These are phyloP conservation scores for Myxocyprinus asiaticus DNA, from an alignment of 2,113 vertebrate genomes.

Conservation along the genomic window DNA sequence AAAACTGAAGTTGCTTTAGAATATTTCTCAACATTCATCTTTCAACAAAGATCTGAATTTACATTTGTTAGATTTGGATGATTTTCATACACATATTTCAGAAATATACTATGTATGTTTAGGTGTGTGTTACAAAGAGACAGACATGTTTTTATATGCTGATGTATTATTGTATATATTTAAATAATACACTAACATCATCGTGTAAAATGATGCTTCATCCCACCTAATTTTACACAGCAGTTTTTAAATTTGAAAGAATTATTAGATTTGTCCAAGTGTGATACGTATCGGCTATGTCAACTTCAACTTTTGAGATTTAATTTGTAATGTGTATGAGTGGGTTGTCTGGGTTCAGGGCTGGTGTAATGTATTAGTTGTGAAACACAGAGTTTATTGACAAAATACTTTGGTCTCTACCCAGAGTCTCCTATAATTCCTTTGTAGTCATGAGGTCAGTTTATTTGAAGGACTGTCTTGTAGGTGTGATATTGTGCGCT, in stretches of 20 bases:
- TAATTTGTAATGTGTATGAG: neutral
- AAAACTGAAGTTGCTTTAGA: neutral
- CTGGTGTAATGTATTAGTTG: neutral
- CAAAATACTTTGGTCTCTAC: slow-evolving; percentile 13
- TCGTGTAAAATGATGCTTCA: too few relatives aligned
- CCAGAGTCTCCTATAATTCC: slow-evolving; percentile 1
- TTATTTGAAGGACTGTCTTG: neutral
- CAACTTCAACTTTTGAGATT: too few relatives aligned
- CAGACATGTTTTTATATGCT: too few relatives aligned
- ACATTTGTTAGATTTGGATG: too few relatives aligned
- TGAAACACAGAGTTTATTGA: slow-evolving; percentile 9
- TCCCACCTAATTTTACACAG: too few relatives aligned
- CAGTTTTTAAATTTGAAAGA: too few relatives aligned
- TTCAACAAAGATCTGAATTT: too few relatives aligned
- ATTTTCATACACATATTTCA: neutral
- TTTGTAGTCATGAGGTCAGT: slow-evolving; percentile 28
- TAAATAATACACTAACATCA: too few relatives aligned
- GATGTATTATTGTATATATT: too few relatives aligned
- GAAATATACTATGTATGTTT: neutral
- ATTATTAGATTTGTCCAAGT: too few relatives aligned
- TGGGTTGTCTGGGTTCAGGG: neutral
- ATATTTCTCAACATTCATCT: neutral
- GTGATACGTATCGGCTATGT: too few relatives aligned
- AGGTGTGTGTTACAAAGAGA: neutral
- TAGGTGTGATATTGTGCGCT: neutral